These are phyloP conservation scores for Spea multiplicata DNA, from an alignment of 2,113 vertebrate genomes.

Conservation along the genomic window DNA sequence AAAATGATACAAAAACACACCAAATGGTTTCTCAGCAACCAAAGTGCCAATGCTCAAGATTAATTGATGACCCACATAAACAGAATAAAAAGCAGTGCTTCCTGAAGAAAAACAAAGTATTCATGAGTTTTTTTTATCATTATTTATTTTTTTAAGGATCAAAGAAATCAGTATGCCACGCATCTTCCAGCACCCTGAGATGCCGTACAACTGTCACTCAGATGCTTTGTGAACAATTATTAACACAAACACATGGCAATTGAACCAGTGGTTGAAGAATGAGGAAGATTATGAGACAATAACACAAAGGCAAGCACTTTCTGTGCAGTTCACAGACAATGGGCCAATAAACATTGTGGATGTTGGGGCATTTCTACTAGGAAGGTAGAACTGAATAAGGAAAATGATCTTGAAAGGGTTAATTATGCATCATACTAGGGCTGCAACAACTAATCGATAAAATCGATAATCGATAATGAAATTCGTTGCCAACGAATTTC, in stretches of 20 bases:
- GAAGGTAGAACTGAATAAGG: too few species aligned
- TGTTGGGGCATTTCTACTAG: too few species aligned
- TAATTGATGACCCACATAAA: not conserved
- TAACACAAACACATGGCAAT: slow-evolving; percentile 23
- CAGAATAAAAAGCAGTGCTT: not conserved
- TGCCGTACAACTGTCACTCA: slow-evolving; percentile 10
- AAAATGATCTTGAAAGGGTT: too few species aligned
- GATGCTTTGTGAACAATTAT: slow-evolving; percentile 41
- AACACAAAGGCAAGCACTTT: slow-evolving; percentile 14
- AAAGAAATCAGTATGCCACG: slow-evolving; percentile 17
- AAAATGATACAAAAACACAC: not conserved
- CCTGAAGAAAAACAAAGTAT: not conserved
- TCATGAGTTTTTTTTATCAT: not conserved
- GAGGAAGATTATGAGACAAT: slow-evolving; percentile 33
- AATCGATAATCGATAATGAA: too few species aligned
- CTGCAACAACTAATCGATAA: too few species aligned
- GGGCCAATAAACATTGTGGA: not conserved
- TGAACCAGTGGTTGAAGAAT: slow-evolving; percentile 30
- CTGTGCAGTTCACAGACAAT: slow-evolving; percentile 10
- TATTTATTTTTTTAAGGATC: slow-evolving; percentile 14
- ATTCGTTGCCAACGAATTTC: too few species aligned
- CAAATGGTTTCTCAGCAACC: not conserved
- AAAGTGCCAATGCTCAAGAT: slow-evolving; percentile 2
- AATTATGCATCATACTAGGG: too few species aligned
- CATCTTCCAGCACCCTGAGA: slow-evolving; percentile 29